phyloP scores from a whole-genome alignment of 2,888 invertebrate species.

The Elgonia sp. region DNA sequence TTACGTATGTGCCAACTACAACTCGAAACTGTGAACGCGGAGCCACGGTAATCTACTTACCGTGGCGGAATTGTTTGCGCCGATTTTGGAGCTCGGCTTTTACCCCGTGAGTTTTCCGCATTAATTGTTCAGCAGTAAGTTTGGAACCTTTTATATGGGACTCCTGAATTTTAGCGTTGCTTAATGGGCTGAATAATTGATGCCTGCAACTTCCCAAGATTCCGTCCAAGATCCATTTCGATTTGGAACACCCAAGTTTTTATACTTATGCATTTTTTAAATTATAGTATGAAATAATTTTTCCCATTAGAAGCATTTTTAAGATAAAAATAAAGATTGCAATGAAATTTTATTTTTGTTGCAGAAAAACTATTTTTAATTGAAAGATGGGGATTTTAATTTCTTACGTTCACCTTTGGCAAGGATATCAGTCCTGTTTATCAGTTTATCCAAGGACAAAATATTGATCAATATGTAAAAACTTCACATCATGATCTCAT shows the following conservation, averaged over 20 bases:
- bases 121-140: slow-evolving; percentile 30
- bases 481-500: slow-evolving; percentile 12
- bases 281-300: too few species aligned
- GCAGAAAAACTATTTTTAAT: too few species aligned
- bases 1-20: slow-evolving; percentile 25
- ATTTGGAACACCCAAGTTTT: not conserved
- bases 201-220: not conserved
- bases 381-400: not conserved
- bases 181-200: slow-evolving; percentile 27
- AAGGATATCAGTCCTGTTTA: slow-evolving; percentile 28
- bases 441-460: slow-evolving; percentile 4
- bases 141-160: slow-evolving; percentile 16
- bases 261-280: not conserved
- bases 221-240: not conserved
- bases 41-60: slow-evolving; percentile 27
- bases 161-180: slow-evolving; percentile 12
- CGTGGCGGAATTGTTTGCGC: slow-evolving; percentile 10
- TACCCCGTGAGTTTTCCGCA: slow-evolving; percentile 26
- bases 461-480: slow-evolving; percentile 20
- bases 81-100: slow-evolving; percentile 6
- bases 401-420: not conserved
- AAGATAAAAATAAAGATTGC: too few species aligned
- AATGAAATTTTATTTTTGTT: too few species aligned
- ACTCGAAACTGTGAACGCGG: slow-evolving; percentile 18
- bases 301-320: too few species aligned